phyloP scores from a whole-genome alignment of 2,113 vertebrate genomes.

The Mellivora capensis region DNA sequence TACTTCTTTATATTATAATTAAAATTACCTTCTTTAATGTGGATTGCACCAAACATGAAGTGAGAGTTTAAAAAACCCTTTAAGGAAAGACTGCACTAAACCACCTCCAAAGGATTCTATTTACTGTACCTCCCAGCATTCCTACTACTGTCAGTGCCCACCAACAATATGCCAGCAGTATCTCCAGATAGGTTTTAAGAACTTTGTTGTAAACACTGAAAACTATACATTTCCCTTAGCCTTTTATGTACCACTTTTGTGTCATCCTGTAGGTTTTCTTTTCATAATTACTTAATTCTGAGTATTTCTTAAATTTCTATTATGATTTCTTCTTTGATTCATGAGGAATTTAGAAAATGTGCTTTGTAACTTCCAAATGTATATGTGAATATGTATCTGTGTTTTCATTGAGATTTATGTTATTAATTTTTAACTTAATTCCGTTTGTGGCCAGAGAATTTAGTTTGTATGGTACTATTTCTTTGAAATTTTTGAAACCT shows the following conservation, averaged over 20 bases:
- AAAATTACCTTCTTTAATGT: background rate
- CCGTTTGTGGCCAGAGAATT: background rate
- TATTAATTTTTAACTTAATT: constrained; percentile 17
- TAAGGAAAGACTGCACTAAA: background rate
- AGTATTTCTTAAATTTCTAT: constrained; percentile 1
- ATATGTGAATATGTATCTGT: background rate
- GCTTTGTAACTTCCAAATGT: background rate
- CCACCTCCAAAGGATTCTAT: background rate
- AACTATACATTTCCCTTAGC: background rate
- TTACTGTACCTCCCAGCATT: background rate
- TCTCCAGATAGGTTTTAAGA: background rate
- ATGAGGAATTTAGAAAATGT: constrained; percentile 5
- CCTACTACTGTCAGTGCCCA: background rate
- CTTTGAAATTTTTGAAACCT: background rate
- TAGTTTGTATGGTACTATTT: background rate
- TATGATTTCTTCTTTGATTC: background rate
- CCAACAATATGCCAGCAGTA: background rate
- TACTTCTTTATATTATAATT: background rate
- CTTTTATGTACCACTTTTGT: background rate
- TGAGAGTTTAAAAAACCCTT: background rate
- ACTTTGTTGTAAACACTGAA: background rate
- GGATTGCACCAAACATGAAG: background rate
- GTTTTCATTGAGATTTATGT: background rate
- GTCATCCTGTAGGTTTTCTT: background rate
- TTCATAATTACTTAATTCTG: background rate